Evolutionary conservation across 2,113 vertebrate species (phyloP).

Genomic region (Cathartes aura): DNA sequence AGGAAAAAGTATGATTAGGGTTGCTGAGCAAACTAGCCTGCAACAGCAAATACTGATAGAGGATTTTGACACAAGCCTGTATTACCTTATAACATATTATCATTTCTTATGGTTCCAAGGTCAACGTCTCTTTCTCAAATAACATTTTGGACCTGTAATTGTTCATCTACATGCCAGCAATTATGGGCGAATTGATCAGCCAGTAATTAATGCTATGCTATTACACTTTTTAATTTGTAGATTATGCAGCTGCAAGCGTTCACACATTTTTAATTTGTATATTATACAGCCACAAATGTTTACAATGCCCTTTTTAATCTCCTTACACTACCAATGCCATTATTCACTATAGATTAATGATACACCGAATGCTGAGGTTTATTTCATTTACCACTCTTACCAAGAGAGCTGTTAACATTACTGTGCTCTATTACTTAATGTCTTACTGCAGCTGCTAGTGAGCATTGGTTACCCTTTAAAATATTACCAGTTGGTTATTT

Average conservation of each 20-base stretch:
- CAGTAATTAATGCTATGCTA: constrained; percentile 85
- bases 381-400: constrained; percentile 85
- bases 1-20: constrained; percentile 54
- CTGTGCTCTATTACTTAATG: constrained; percentile 84
- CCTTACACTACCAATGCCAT: constrained; percentile 82
- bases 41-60: constrained; percentile 47
- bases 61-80: constrained; percentile 71
- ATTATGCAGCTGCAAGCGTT: constrained; percentile 85
- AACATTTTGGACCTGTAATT: constrained; percentile 83
- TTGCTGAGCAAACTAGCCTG: constrained; percentile 11
- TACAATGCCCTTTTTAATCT: constrained; percentile 90
- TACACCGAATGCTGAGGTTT: constrained; percentile 77
- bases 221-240: constrained; percentile 88
- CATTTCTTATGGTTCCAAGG: constrained; percentile 83
- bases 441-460: constrained; percentile 80
- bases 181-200: constrained; percentile 85
- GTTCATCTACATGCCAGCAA: constrained; percentile 85
- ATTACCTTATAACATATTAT: constrained; percentile 77
- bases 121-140: constrained; percentile 85
- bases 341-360: constrained; percentile 87
- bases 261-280: constrained; percentile 88
- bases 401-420: constrained; percentile 86
- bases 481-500: constrained; percentile 71
- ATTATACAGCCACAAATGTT: constrained; percentile 90
- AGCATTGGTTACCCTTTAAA: constrained; percentile 82